A percentile compares a stretch with the other conserved stretches of the same genome.
Conservation (phyloP, 1,140 invertebrate species). For the Teleogryllus occipitalis region DNA sequence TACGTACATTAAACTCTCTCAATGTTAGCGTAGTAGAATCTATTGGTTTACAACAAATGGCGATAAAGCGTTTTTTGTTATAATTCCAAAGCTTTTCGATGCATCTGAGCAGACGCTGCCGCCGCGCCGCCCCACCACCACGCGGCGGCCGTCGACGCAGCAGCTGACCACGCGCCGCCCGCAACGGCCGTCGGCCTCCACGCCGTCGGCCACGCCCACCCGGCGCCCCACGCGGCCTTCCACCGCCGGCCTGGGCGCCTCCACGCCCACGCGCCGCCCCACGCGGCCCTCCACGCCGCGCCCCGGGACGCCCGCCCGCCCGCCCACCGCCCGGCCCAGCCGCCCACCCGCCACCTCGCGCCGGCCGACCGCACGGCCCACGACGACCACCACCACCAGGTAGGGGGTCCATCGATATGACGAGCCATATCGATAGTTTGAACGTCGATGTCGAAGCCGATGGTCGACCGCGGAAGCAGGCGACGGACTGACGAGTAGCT, state of each 20-base stretch:
- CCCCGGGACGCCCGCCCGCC: no score
- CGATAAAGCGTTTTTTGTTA: no score
- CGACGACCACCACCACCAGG: neutral
- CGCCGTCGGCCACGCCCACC: constrained; percentile 19
- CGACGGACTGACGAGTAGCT: constrained; percentile 2
- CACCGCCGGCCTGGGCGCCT: neutral
- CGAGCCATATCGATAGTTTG: neutral
- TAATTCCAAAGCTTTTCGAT: no score
- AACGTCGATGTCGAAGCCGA: neutral
- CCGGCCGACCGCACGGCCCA: neutral
- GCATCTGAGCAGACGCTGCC: neutral
- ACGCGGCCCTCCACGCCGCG: neutral
- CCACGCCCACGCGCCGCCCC: neutral
- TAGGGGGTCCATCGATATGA: constrained; percentile 3
- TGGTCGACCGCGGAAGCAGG: neutral
- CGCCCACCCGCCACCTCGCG: neutral
- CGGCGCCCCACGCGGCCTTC: neutral
- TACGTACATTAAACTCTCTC: no score
- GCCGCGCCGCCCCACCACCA: constrained; percentile 26
- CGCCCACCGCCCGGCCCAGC: neutral
- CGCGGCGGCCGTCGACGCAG: constrained; percentile 29
- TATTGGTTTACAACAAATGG: no score
- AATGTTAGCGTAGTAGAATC: no score
- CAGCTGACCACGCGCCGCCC: constrained; percentile 28
- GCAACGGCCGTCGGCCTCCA: no score